Conservation (phyloP, 2,797 vertebrate genomes). For the Sebastes nivosus region DNA sequence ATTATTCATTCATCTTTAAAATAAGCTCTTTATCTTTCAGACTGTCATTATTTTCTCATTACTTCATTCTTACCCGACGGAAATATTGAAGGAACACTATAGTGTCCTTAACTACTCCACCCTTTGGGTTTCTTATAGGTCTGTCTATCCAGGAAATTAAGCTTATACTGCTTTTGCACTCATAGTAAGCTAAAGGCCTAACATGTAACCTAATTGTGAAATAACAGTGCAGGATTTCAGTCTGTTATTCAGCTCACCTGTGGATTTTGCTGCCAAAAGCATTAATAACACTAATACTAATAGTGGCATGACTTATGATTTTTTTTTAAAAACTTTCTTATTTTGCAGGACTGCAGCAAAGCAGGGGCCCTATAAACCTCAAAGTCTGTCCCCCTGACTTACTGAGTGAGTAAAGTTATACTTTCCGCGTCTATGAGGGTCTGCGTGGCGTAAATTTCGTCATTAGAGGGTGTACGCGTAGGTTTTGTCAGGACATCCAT, state of each 20-base stretch:
- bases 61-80: not conserved
- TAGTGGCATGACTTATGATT: not conserved
- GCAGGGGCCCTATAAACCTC: not conserved
- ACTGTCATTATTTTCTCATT: not conserved
- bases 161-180: not conserved
- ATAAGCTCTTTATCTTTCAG: not conserved
- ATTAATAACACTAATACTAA: not conserved
- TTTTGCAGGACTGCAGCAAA: not conserved
- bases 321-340: not conserved
- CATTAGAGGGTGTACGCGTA: not conserved
- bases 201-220: not conserved
- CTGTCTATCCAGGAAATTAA: conserved; percentile 9
- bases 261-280: not conserved
- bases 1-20: not conserved
- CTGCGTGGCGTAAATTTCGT: not conserved
- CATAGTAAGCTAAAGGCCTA: not conserved
- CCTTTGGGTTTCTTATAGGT: not conserved
- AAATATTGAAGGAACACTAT: not conserved
- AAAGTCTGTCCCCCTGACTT: not conserved
- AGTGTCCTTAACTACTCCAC: not conserved
- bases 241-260: not conserved
- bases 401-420: not conserved
- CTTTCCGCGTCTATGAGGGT: not conserved
- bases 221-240: not conserved
- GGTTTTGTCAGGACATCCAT: accelerated